Evolutionary conservation across 2,113 vertebrate species (phyloP), one percentile per base, ranked within the genome.

Genomic region (Heterochromis multidens): DNA sequence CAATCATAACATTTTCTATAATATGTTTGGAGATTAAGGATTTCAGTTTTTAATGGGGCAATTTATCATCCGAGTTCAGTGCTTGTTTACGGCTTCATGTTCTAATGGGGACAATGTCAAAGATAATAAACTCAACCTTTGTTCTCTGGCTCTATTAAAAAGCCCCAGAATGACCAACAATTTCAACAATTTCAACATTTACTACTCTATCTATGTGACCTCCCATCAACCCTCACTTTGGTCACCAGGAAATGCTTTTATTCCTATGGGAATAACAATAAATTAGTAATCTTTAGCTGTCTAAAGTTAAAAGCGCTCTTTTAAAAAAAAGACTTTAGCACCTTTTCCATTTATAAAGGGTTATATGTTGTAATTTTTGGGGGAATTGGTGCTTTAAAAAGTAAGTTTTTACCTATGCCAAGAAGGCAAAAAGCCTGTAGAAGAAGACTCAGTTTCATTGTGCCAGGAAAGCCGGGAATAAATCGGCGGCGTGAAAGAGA

Each of bases 351-450:
- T 27, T 70, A 17, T 46, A 70, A 72, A 4, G n/a, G n/a, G 40
- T 17, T 43, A 25, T 67, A 37, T 67, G 40, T 43, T 67, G 35
- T 70, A 46, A 11, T 46, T 19, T 7, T 52, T 19, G 4, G 13
- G 40, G 14, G 2, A 49, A 17, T 70, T 58, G 5, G 23, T 80
- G 58, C 56, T 14, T 16, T 46, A 6, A 19, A 23, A 27, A 37
- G 23, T 4, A 14, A 4, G 8, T 10, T 76, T 59, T 81, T 87
- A 93, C 90, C 92, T 90, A 77, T 6, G 43, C 67, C 62, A 2
- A 91, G 67, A 33, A 93, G 78, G 78, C 83, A 91, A 25, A 93
- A 16, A 23, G 54, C 17, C 54, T 10, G 16, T 0, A 70, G 1
- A 3, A 11, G 3, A 12, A 67, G 72, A 4, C 70, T 83, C 2